phyloP scores from a whole-genome alignment of 2,797 vertebrate species.

The Hoplostethus atlanticus region DNA sequence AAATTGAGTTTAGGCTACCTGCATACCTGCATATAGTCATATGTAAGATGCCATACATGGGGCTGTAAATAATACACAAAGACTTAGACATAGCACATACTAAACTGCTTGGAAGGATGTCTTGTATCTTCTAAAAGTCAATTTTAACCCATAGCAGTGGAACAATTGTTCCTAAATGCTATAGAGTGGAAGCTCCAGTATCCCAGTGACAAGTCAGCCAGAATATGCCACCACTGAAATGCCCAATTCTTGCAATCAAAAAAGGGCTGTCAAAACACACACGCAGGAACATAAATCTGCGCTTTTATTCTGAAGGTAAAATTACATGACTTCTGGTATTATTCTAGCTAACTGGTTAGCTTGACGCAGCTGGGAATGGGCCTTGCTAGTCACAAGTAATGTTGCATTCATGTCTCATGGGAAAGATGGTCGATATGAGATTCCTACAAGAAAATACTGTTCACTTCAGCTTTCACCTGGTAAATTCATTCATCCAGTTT shows the following conservation, averaged over 20 bases:
- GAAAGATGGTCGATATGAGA: background rate
- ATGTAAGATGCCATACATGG: too few species aligned
- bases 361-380: background rate
- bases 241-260: too few species aligned
- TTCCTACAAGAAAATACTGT: background rate
- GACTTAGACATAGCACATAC: too few species aligned
- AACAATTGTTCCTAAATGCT: background rate
- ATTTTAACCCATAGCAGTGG: background rate
- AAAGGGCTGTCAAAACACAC: background rate
- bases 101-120: too few species aligned
- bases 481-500: background rate
- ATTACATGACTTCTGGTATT: background rate
- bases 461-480: background rate
- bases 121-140: background rate
- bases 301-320: constrained; percentile 32
- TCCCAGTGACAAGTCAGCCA: too few species aligned
- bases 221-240: background rate
- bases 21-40: too few species aligned
- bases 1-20: too few species aligned
- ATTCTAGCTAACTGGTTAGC: background rate
- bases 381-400: constrained; percentile 11
- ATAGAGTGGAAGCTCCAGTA: background rate
- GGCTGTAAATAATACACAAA: too few species aligned
- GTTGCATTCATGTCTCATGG: constrained; percentile 25
- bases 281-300: background rate